phyloP scores from a whole-genome alignment of 2,888 invertebrate species.

The Agrochola macilenta region DNA sequence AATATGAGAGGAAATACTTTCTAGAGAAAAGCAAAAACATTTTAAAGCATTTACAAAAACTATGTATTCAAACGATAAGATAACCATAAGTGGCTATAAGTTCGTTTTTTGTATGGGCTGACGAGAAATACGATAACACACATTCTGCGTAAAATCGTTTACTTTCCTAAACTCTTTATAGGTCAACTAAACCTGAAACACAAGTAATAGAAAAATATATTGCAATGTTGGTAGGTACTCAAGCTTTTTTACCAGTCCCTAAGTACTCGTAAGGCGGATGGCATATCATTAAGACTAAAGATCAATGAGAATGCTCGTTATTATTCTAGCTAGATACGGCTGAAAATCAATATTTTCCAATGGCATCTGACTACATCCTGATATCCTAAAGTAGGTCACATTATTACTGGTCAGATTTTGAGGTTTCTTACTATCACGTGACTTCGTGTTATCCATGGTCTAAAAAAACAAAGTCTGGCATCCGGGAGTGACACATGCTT shows the following conservation, averaged over 20 bases:
- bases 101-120: not conserved
- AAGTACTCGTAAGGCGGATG: not conserved
- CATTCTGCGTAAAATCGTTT: not conserved
- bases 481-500: too few relatives aligned
- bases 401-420: not conserved
- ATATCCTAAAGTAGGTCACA: not conserved
- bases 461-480: too few relatives aligned
- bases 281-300: not conserved
- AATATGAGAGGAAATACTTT: not conserved
- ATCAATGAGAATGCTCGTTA: not conserved
- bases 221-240: not conserved
- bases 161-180: not conserved
- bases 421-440: too few relatives aligned
- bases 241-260: not conserved
- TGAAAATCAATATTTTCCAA: not conserved
- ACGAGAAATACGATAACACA: conserved; percentile 23
- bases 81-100: conserved; percentile 16
- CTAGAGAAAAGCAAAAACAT: not conserved
- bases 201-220: not conserved
- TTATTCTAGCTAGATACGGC: not conserved
- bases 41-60: not conserved
- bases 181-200: conserved; percentile 4
- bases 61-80: conserved; percentile 3
- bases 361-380: not conserved
- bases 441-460: too few relatives aligned